Conservation (phyloP, 2,797 vertebrate genomes). For the Siniperca undulata region DNA sequence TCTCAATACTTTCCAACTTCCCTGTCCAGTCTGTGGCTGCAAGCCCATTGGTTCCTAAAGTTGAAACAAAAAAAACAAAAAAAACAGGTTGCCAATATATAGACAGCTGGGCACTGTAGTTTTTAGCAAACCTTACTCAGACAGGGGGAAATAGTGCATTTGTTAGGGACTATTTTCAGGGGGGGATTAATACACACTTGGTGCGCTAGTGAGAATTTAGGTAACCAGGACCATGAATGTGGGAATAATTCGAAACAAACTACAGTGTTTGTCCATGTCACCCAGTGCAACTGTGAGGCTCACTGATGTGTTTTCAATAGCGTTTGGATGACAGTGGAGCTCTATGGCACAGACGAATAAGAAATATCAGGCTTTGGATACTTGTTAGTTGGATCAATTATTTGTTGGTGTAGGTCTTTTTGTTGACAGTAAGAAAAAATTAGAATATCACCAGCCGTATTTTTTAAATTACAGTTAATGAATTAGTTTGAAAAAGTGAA, state of each 20-base stretch:
- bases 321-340: not conserved
- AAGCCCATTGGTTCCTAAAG: too few species aligned
- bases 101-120: too few species aligned
- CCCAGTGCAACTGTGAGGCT: too few species aligned
- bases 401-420: not conserved
- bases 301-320: not conserved
- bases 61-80: too few species aligned
- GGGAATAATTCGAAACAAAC: not conserved
- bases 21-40: too few species aligned
- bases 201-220: not conserved
- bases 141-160: too few species aligned
- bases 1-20: not conserved
- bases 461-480: too few species aligned
- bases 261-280: not conserved
- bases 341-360: not conserved
- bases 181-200: not conserved
- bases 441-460: not conserved
- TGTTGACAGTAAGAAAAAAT: not conserved
- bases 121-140: too few species aligned
- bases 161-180: too few species aligned
- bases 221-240: not conserved
- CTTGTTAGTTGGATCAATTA: not conserved
- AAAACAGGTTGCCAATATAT: too few species aligned
- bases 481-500: constrained; percentile 4
- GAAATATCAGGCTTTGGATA: not conserved